Base-by-base conservation (phyloP, 2,113 vertebrate genomes). In the Vidua chalybeata region DNA sequence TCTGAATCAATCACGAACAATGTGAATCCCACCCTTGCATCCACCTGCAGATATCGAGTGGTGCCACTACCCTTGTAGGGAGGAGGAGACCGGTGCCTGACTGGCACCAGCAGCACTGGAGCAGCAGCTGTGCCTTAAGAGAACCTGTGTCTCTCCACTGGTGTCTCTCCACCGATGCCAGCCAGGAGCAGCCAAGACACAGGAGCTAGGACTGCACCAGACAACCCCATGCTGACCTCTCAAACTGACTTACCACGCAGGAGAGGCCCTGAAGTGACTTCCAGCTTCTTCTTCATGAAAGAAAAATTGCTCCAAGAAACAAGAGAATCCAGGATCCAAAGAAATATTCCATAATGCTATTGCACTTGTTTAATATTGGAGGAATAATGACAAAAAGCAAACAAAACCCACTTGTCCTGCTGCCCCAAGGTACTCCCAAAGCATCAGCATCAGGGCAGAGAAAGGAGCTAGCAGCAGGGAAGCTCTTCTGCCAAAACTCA, bases 61-160 rank as follows among this genome's bases (percentile, higher is more conserved):
- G 52, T 63, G 43, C 43, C 62, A n/a, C 61, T 39, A 12, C 9
- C 24, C 67, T 39, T 5, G 3, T 48, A 46, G 62, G 67, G 67
- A 63, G 39, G 37, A 0, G 3, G 24, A 33, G 37, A 62, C 1
- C 1, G 31, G 22, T 2, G 0, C 39, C 67, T 21, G 56, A 3
- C 52, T 4, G n/a, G n/a, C n/a, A n/a, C n/a, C n/a, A n/a, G n/a
- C n/a, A n/a, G n/a, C n/a, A n/a, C n/a, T n/a, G n/a, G n/a, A n/a
- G 54, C 30, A 72, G 41, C 51, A 17, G 13, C 54, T 1, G 3
- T 64, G 66, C 13, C 46, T 27, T 10, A 2, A 71, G 8, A 43
- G 26, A 4, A 64, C 9, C 43, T 0, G 0, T 3, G 0, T 46
- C n/a, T 9, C 45, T 45, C 27, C 5, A 5, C 19, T 20, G 58